phyloP scores from a whole-genome alignment of 1,140 invertebrate genomes.

The Vanessa atalanta region DNA sequence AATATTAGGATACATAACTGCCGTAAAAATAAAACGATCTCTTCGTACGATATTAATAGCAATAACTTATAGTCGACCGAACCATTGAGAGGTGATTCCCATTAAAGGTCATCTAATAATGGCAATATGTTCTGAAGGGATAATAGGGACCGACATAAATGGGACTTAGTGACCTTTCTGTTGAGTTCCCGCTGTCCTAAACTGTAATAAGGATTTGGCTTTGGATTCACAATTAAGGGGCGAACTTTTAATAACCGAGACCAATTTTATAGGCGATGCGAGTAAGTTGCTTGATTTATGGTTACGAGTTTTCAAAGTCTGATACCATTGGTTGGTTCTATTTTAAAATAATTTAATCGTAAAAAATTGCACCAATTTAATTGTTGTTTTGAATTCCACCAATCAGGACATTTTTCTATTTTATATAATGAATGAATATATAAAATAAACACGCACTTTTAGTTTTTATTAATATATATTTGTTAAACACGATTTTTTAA shows the following conservation, averaged over 20 bases:
- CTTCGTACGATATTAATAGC: constrained; percentile 41
- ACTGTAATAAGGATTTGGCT: constrained; percentile 60
- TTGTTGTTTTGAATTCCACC: background rate
- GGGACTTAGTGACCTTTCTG: constrained; percentile 55
- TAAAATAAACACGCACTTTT: too few relatives aligned
- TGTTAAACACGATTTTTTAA: too few relatives aligned
- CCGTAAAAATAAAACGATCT: constrained; percentile 34
- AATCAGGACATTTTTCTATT: too few relatives aligned
- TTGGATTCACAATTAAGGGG: constrained; percentile 62
- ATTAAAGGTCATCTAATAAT: constrained; percentile 67
- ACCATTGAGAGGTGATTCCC: constrained; percentile 51
- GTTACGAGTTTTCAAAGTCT: constrained; percentile 35
- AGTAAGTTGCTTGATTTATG: constrained; percentile 36
- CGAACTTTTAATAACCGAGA: constrained; percentile 50
- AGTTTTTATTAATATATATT: too few relatives aligned
- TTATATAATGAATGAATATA: too few relatives aligned
- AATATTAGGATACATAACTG: constrained; percentile 11
- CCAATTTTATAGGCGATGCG: constrained; percentile 35
- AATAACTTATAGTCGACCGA: constrained; percentile 44
- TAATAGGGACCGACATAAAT: constrained; percentile 63
- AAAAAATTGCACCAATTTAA: background rate
- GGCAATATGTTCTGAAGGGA: constrained; percentile 62
- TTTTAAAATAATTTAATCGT: background rate
- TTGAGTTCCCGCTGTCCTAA: constrained; percentile 20
- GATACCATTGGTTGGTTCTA: constrained; percentile 16